phyloP scores from a whole-genome alignment of 1,140 invertebrate genomes.

The Amphibalanus amphitrite region DNA sequence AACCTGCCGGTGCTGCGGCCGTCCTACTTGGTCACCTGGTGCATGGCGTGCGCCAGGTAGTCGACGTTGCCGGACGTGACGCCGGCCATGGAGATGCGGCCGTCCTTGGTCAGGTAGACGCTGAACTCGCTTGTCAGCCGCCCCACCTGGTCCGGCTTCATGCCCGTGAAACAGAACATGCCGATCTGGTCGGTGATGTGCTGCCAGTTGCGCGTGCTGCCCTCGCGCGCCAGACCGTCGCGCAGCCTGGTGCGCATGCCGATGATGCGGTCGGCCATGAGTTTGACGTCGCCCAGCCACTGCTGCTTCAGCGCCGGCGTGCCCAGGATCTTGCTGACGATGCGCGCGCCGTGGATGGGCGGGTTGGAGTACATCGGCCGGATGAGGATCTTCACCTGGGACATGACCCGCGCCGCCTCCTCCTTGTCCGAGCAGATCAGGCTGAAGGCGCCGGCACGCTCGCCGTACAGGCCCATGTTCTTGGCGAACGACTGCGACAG shows the following conservation, averaged over 20 bases:
- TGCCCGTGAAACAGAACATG: conserved; percentile 98
- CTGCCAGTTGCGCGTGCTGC: conserved; percentile 69
- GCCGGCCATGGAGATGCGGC: conserved; percentile 94
- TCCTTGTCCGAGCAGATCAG: conserved; percentile 60
- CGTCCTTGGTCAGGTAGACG: conserved; percentile 95
- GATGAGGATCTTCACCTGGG: conserved; percentile 91
- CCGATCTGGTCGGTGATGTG: conserved; percentile 99
- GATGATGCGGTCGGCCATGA: conserved; percentile 96
- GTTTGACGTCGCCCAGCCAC: conserved; percentile 74
- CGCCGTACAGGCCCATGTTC: conserved; percentile 94
- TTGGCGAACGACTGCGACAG: conserved; percentile 95
- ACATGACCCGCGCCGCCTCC: conserved; percentile 68
- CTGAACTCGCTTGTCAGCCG: conserved; percentile 81
- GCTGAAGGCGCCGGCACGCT: conserved; percentile 80
- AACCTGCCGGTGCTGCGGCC: not conserved
- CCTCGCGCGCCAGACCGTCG: conserved; percentile 63
- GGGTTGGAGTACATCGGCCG: conserved; percentile 96
- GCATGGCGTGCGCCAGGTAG: conserved; percentile 78
- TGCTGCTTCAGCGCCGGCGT: conserved; percentile 29
- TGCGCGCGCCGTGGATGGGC: conserved; percentile 73
- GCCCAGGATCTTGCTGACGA: conserved; percentile 35
- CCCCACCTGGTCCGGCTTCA: conserved; percentile 75
- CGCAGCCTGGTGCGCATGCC: conserved; percentile 57
- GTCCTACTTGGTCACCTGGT: conserved; percentile 77
- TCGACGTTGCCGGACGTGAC: conserved; percentile 88